Evolutionary conservation across 2,888 invertebrate genomes (phyloP).

Genomic region (Thymelicus sylvestris): DNA sequence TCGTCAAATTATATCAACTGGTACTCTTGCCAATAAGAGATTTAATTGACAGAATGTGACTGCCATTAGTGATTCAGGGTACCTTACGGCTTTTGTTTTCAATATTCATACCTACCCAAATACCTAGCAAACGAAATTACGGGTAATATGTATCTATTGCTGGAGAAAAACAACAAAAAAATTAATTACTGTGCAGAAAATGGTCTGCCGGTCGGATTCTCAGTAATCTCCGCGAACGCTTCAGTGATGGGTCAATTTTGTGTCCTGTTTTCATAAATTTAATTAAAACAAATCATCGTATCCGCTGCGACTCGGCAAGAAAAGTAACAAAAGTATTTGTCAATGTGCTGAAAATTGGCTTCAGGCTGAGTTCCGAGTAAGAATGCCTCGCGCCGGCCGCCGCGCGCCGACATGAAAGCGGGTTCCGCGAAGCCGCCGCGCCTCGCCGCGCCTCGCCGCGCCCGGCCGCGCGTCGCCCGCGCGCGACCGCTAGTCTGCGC

Average conservation of each 20-base stretch:
- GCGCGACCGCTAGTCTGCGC: constrained; percentile 43
- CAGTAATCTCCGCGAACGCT: not conserved
- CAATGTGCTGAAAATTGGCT: constrained; percentile 31
- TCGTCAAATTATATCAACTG: constrained; percentile 4
- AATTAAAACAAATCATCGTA: constrained; percentile 29
- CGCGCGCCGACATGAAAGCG: constrained; percentile 37
- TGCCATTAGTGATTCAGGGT: no score
- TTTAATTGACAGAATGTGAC: not conserved
- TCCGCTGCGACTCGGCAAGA: constrained; percentile 12
- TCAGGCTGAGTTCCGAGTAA: constrained; percentile 18
- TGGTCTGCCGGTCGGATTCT: not conserved
- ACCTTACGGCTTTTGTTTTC: no score
- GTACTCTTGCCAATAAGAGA: constrained; percentile 13
- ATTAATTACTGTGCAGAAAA: not conserved
- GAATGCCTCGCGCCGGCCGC: constrained; percentile 25
- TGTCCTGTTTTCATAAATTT: not conserved
- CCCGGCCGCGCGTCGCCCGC: constrained; percentile 50
- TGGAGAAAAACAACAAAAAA: no score
- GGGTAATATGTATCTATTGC: no score
- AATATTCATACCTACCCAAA: no score
- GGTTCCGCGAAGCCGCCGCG: constrained; percentile 39
- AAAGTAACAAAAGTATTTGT: constrained; percentile 19
- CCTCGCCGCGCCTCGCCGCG: constrained; percentile 51
- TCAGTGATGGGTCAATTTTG: not conserved
- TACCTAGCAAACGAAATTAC: no score